Evolutionary conservation across 2,888 invertebrate species (phyloP).

Genomic region (Adelphocoris suturalis): DNA sequence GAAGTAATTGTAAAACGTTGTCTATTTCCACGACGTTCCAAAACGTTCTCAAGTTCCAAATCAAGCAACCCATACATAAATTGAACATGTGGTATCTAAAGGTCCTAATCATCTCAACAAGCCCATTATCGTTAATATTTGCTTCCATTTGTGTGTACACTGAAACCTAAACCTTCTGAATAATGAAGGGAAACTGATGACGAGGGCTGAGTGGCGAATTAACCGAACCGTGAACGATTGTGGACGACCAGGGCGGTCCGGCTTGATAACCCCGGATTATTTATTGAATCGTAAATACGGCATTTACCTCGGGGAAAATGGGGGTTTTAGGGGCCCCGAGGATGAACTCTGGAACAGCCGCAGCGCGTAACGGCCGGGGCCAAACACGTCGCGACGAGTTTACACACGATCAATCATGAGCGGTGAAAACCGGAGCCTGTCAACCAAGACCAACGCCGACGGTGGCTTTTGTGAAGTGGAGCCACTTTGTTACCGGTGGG

Average conservation of each 20-base stretch:
- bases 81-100: no score
- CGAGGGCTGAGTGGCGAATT: neutral
- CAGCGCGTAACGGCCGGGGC: neutral
- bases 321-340: neutral
- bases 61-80: no score
- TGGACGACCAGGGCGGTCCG: neutral
- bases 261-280: neutral
- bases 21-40: no score
- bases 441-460: slow-evolving; percentile 12
- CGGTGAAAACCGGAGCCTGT: slow-evolving; percentile 13
- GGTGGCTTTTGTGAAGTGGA: slow-evolving; percentile 25
- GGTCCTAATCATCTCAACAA: no score
- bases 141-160: no score
- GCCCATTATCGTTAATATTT: no score
- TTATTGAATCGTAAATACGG: slow-evolving; percentile 39
- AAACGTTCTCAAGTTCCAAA: no score
- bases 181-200: slow-evolving; percentile 6
- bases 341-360: neutral
- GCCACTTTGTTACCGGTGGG: slow-evolving; percentile 24
- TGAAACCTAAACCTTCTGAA: neutral
- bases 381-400: neutral
- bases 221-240: slow-evolving; percentile 5
- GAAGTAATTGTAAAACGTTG: no score
- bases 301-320: slow-evolving; percentile 20
- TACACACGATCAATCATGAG: slow-evolving; percentile 39